Percentiles rank a stretch among this genome's conserved stretches.
These are phyloP conservation scores for Hexactinellida sp. DNA, from an alignment of 37 sponge, comb jelly and placozoan genomes.

Conservation along the genomic window DNA sequence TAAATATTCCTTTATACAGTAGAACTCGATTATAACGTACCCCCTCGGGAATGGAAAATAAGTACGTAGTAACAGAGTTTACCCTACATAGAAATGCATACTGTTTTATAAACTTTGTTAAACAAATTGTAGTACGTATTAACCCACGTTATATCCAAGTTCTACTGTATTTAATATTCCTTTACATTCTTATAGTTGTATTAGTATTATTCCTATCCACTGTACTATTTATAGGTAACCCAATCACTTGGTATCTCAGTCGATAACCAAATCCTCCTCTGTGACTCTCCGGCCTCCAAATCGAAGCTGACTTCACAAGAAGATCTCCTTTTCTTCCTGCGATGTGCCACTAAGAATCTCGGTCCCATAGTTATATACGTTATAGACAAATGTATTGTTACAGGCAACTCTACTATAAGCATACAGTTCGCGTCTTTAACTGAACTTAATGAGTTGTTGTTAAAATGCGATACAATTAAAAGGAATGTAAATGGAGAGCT, in stretches of 20 bases:
- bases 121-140: too few relatives aligned
- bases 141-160: too few relatives aligned
- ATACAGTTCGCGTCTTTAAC: not conserved
- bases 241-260: not conserved
- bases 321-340: not conserved
- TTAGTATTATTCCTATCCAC: too few relatives aligned
- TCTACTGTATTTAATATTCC: too few relatives aligned
- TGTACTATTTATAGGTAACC: not conserved
- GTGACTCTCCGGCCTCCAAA: not conserved
- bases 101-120: too few relatives aligned
- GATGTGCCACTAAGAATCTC: conserved; percentile 11
- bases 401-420: not conserved
- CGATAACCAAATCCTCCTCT: not conserved
- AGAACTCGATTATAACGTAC: too few relatives aligned
- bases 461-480: not conserved
- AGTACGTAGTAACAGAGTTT: too few relatives aligned
- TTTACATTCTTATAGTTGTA: too few relatives aligned
- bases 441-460: not conserved
- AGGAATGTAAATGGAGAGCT: conserved; percentile 2
- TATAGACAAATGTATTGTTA: not conserved
- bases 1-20: too few relatives aligned
- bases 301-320: not conserved
- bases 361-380: not conserved
- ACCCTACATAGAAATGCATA: too few relatives aligned
- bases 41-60: too few relatives aligned